Percentiles rank a stretch among this genome's conserved stretches.
Evolutionary conservation across 23 tunicate species (phyloP).

Genomic region (Diplosoma virens): DNA sequence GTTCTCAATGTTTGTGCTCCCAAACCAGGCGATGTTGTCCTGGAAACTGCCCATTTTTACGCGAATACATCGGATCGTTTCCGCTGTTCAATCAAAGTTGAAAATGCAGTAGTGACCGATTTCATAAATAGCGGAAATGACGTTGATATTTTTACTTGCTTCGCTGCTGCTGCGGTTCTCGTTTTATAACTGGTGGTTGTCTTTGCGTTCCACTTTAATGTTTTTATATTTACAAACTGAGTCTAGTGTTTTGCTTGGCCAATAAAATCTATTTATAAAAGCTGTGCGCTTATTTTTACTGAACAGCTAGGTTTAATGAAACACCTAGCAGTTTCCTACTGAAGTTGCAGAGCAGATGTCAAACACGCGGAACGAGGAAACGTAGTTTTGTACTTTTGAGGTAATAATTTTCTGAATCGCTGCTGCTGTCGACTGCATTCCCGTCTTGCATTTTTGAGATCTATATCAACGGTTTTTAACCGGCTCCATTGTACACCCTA

Average conservation of each 20-base stretch:
- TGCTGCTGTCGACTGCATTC: too few relatives aligned
- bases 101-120: constrained; percentile 14
- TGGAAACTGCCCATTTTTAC: neutral
- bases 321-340: too few relatives aligned
- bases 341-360: too few relatives aligned
- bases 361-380: too few relatives aligned
- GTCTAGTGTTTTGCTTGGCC: constrained; percentile 8
- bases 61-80: neutral
- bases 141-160: neutral
- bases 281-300: too few relatives aligned
- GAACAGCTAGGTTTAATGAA: too few relatives aligned
- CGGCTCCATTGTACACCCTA: too few relatives aligned
- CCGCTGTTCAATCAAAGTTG: neutral
- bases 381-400: too few relatives aligned
- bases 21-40: neutral
- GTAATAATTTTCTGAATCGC: too few relatives aligned
- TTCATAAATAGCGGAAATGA: neutral
- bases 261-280: constrained; percentile 16
- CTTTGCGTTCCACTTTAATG: neutral
- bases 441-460: too few relatives aligned
- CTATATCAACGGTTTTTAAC: too few relatives aligned
- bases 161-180: constrained; percentile 5
- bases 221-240: neutral
- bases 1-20: neutral
- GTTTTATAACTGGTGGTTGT: neutral